Conservation (phyloP, 2,888 invertebrate species). For the Drosophila anomelani region DNA sequence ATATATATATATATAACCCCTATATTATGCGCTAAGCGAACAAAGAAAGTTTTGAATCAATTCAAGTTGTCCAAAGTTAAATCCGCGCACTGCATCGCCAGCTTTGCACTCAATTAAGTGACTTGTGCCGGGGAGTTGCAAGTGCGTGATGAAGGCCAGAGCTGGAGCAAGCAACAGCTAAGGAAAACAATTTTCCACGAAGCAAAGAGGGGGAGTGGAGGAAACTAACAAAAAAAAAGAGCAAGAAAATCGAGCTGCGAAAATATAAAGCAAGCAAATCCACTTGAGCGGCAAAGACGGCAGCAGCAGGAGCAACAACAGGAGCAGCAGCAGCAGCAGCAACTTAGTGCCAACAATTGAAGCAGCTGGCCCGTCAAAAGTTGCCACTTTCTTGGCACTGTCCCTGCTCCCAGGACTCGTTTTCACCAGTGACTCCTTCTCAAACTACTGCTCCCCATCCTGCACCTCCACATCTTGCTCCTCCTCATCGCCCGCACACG, state of each 20-base stretch:
- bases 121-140: constrained; percentile 27
- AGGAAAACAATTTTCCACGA: constrained; percentile 70
- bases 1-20: not conserved
- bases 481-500: constrained; percentile 31
- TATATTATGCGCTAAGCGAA: constrained; percentile 58
- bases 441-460: not conserved
- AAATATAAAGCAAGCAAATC: constrained; percentile 67
- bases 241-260: constrained; percentile 22
- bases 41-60: constrained; percentile 77
- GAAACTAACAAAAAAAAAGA: constrained; percentile 16
- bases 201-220: not conserved
- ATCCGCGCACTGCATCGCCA: constrained; percentile 62
- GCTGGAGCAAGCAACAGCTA: constrained; percentile 42
- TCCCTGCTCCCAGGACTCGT: constrained; percentile 18
- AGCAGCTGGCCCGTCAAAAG: constrained; percentile 78
- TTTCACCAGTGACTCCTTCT: not conserved
- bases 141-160: constrained; percentile 51
- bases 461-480: not conserved
- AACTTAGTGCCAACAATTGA: constrained; percentile 78
- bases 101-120: constrained; percentile 80
- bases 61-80: constrained; percentile 78
- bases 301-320: constrained; percentile 27
- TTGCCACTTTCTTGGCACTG: constrained; percentile 64
- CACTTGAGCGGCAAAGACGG: constrained; percentile 60
- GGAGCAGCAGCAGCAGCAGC: constrained; percentile 9